Evolutionary conservation across 2,888 invertebrate species (phyloP), one percentile per base, ranked within the genome.

Genomic region (Nephrotoma appendiculata): DNA sequence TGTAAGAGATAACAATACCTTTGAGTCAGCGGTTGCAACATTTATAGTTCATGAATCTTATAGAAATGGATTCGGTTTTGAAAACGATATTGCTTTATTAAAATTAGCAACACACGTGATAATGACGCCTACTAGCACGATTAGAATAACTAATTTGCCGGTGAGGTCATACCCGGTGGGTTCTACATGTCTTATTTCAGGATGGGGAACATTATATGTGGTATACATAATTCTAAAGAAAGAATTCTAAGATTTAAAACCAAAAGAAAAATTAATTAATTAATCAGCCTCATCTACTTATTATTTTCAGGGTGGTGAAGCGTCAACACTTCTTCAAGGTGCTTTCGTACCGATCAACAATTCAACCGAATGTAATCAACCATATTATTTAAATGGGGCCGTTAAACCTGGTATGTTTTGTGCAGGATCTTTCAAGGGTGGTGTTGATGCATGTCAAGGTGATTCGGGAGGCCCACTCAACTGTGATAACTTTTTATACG

Each of bases 351-450:
- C 0, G 7, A 71, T 86, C 6, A 44, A 87, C 19, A 84, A 19
- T 57, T 43, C 6, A 71, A 6, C 41, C 7, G 5, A 19, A 11
- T 87, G 87, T 31, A 86, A 86, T 19, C 12, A 7, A 41, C 44
- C 15, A 7, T 5, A 57, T 1, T 57, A 85, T 71, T 86, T 86
- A 15, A 83, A 85, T 83, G 85, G 83, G 19, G 19, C n/a, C 15
- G 86, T 87, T 0, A 7, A 41, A 5, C 48, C 6, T 12, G 87
- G 86, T 48, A 86, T 86, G 86, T 86, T 87, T 41, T 87, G 87
- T 87, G 87, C 87, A 5, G 87, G 87, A 5, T 48, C 71, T 11
- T 85, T 87, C 31, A 44, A 43, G 15, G 87, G 87, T 41, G 85
- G 45, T 41, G 83, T 45, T 12, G 87, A 87, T 42, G 6, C 86